Percentiles rank a stretch among this genome's conserved stretches.
These are phyloP conservation scores for Vesta saturnalis DNA, from an alignment of 2,888 invertebrate species.

Conservation along the genomic window DNA sequence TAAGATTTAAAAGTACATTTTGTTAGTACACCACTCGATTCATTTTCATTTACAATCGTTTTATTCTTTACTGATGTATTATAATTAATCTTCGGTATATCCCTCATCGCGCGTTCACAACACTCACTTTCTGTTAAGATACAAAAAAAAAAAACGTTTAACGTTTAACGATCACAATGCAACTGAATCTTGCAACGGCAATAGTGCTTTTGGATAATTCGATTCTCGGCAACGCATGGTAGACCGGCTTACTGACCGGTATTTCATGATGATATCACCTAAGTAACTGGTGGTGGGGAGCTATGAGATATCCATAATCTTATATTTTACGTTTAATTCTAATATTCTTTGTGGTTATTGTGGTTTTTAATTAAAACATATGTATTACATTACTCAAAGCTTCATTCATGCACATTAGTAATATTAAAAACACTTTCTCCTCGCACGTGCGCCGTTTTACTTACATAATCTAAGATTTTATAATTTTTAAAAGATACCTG, in stretches of 20 bases:
- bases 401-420: constrained; percentile 18
- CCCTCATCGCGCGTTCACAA: constrained; percentile 37
- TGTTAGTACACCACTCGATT: constrained; percentile 5
- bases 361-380: constrained; percentile 11
- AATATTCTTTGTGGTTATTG: constrained; percentile 26
- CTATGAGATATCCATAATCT: constrained; percentile 26
- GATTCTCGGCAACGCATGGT: constrained; percentile 22
- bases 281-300: constrained; percentile 25
- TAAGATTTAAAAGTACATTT: constrained; percentile 54
- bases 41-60: constrained; percentile 6
- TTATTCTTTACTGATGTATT: constrained; percentile 55
- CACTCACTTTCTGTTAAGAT: neutral
- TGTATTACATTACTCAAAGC: constrained; percentile 17
- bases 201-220: constrained; percentile 27
- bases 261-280: constrained; percentile 43
- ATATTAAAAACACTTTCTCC: constrained; percentile 1
- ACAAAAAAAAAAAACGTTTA: constrained; percentile 15
- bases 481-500: neutral
- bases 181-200: constrained; percentile 17
- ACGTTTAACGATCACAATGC: constrained; percentile 20
- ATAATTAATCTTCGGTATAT: constrained; percentile 61
- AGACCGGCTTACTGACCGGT: constrained; percentile 37
- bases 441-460: neutral
- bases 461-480: neutral
- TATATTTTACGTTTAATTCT: constrained; percentile 25